Evolutionary conservation across 2,888 invertebrate genomes (phyloP).

Genomic region (Salpingus planirostris): DNA sequence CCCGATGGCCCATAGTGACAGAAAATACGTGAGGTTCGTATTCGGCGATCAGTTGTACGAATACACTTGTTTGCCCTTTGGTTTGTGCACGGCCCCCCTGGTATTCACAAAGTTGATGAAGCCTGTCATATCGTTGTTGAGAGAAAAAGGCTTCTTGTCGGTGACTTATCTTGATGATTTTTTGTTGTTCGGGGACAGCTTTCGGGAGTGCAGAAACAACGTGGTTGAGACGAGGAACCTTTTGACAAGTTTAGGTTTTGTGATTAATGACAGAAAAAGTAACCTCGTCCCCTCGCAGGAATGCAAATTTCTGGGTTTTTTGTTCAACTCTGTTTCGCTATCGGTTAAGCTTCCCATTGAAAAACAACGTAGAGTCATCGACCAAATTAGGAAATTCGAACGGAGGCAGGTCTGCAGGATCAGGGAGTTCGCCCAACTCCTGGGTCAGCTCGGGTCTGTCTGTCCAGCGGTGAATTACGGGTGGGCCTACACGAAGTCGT

Average conservation of each 20-base stretch:
- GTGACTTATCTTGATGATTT: neutral
- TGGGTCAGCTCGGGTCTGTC: conserved; percentile 10
- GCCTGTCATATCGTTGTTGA: neutral
- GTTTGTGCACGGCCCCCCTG: too few species aligned
- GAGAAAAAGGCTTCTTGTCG: neutral
- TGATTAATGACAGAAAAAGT: conserved; percentile 8
- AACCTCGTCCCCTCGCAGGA: neutral
- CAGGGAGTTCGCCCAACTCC: conserved; percentile 1
- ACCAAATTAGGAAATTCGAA: neutral
- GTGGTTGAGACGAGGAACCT: neutral
- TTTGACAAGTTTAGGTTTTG: conserved; percentile 5
- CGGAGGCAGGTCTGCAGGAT: conserved; percentile 5
- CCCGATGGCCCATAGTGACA: too few species aligned
- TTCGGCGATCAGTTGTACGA: too few species aligned
- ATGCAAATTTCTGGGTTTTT: conserved; percentile 4
- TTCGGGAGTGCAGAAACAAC: conserved; percentile 1
- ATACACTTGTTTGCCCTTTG: too few species aligned
- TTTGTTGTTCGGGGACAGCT: neutral
- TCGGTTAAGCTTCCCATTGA: neutral
- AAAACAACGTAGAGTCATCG: neutral
- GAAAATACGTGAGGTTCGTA: too few species aligned
- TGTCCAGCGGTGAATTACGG: conserved; percentile 19
- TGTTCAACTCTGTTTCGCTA: conserved; percentile 2
- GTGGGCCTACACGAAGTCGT: conserved; percentile 5
- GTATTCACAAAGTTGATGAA: conserved; percentile 1